Evolutionary conservation across 2,888 invertebrate genomes (phyloP).

Genomic region (Polia nebulosa): DNA sequence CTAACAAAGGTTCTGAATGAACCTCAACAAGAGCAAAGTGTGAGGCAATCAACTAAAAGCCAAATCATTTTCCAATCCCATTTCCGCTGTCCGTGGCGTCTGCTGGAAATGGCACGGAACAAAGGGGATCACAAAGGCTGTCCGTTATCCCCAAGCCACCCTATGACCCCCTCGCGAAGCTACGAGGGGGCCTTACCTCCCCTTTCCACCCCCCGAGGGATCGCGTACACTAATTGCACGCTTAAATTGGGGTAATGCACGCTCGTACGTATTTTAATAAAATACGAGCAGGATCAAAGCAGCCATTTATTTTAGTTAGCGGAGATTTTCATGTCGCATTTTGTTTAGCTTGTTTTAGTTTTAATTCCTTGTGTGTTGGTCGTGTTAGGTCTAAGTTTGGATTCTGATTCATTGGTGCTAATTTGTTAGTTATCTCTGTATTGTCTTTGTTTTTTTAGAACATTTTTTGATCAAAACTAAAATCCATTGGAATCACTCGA

Average conservation of each 20-base stretch:
- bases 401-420: constrained; percentile 18
- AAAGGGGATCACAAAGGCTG: constrained; percentile 84
- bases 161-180: constrained; percentile 61
- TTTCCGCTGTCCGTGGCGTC: constrained; percentile 82
- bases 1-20: constrained; percentile 18
- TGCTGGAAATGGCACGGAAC: constrained; percentile 81
- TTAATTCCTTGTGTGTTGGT: constrained; percentile 38
- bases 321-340: constrained; percentile 77
- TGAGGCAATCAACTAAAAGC: constrained; percentile 89
- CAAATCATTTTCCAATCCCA: constrained; percentile 89
- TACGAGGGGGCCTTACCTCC: constrained; percentile 68
- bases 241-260: constrained; percentile 90
- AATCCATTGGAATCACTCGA: background rate
- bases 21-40: constrained; percentile 60
- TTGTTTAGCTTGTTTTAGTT: constrained; percentile 61
- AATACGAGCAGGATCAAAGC: constrained; percentile 86
- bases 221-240: constrained; percentile 86
- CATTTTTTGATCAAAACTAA: background rate
- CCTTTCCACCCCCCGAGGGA: constrained; percentile 73
- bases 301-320: constrained; percentile 87
- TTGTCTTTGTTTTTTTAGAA: too few species aligned
- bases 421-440: background rate
- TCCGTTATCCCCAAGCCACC: constrained; percentile 72
- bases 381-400: constrained; percentile 9
- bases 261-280: constrained; percentile 87